A percentile compares a stretch with the other conserved stretches of the same genome.
Conservation (phyloP, 2,888 invertebrate genomes). For the Trichogramma dendrolimi region DNA sequence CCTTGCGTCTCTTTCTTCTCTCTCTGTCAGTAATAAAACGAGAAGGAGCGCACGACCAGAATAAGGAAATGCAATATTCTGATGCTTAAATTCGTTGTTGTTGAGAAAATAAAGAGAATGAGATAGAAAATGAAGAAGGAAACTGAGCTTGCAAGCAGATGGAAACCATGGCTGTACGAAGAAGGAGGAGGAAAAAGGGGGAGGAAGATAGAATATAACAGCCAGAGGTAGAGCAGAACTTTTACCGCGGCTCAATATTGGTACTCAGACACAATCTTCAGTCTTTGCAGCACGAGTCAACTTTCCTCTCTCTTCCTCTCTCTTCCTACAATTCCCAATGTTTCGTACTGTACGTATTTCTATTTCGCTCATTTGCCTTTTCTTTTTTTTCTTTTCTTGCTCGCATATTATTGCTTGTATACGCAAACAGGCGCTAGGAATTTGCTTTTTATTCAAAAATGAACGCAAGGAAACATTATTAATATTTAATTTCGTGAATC, state of each 20-base stretch:
- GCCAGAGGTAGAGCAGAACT: constrained; percentile 31
- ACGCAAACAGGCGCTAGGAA: no score
- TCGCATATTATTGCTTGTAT: no score
- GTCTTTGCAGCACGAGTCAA: constrained; percentile 28
- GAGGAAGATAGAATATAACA: constrained; percentile 1
- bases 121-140: constrained; percentile 23
- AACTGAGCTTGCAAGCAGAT: constrained; percentile 20
- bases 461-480: no score
- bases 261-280: constrained; percentile 34
- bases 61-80: constrained; percentile 41
- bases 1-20: no score
- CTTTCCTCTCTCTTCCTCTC: constrained; percentile 22
- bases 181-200: constrained; percentile 15
- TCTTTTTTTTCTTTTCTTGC: constrained; percentile 10
- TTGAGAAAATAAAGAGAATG: constrained; percentile 11
- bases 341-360: not conserved
- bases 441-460: no score
- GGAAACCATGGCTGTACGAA: constrained; percentile 24
- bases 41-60: constrained; percentile 5
- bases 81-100: constrained; percentile 34
- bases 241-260: constrained; percentile 46
- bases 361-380: not conserved
- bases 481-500: no score
- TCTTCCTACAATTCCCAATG: constrained; percentile 3
- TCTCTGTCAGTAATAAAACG: no score